Percentiles rank a stretch among this genome's conserved stretches.
Evolutionary conservation across 2,113 vertebrate species (phyloP).

Genomic region (Chlorodrepanis virens): DNA sequence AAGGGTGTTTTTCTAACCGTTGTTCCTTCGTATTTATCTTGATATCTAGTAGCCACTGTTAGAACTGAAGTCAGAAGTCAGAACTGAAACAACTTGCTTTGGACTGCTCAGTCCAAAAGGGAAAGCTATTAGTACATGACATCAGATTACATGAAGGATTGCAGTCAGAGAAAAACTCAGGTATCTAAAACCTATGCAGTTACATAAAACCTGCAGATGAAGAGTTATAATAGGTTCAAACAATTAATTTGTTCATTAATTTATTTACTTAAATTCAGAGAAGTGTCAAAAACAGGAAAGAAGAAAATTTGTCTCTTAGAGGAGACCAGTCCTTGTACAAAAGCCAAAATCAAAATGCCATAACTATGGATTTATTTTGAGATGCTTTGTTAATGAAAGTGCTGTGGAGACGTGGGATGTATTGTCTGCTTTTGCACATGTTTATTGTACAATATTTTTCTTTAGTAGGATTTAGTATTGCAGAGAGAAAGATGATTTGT

Average conservation of each 20-base stretch:
- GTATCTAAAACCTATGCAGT: neutral
- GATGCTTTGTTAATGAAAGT: neutral
- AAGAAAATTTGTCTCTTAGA: neutral
- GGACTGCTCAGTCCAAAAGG: neutral
- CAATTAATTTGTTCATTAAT: neutral
- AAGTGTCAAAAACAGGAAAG: neutral
- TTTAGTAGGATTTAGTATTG: neutral
- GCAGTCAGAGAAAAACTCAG: fast-evolving
- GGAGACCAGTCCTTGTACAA: neutral
- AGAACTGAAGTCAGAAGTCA: neutral
- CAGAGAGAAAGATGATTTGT: neutral
- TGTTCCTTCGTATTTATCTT: neutral
- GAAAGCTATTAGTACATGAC: neutral
- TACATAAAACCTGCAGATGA: neutral
- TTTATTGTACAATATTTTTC: neutral
- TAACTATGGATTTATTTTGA: neutral
- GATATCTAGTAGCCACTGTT: neutral
- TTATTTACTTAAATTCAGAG: neutral
- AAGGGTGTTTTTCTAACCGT: fast-evolving
- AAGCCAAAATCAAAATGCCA: neutral
- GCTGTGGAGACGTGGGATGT: fast-evolving
- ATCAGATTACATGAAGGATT: neutral
- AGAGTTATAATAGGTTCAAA: neutral
- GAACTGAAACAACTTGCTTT: neutral
- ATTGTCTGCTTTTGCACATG: neutral